Evolutionary conservation across 1,140 invertebrate species (phyloP).

Genomic region (Mylabris phalerata): DNA sequence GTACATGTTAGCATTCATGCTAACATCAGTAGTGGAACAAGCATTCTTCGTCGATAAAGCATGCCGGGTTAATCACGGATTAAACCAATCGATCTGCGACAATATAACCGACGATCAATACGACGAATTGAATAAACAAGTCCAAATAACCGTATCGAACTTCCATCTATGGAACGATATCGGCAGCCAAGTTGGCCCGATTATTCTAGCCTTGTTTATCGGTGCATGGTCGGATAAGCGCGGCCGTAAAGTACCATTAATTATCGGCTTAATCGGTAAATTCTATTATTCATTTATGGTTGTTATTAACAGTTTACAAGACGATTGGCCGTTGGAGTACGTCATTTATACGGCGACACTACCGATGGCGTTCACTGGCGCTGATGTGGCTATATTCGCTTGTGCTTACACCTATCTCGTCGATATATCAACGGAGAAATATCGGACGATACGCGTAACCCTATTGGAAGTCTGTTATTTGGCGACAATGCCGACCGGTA

Average conservation of each 20-base stretch:
- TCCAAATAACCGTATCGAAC: slow-evolving; percentile 60
- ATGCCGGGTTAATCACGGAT: slow-evolving; percentile 61
- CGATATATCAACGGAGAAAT: slow-evolving; percentile 55
- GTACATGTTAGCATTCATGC: slow-evolving; percentile 75
- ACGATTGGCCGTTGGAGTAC: slow-evolving; percentile 64
- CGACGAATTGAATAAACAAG: slow-evolving; percentile 50
- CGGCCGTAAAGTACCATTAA: slow-evolving; percentile 59
- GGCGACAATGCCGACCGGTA: slow-evolving; percentile 65
- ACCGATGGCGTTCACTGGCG: slow-evolving; percentile 63
- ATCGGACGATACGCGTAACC: slow-evolving; percentile 63
- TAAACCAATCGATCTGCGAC: slow-evolving; percentile 55
- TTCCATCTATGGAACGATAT: slow-evolving; percentile 71
- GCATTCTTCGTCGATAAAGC: slow-evolving; percentile 66
- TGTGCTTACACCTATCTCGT: slow-evolving; percentile 66
- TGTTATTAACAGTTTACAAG: slow-evolving; percentile 56
- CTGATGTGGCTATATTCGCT: slow-evolving; percentile 68
- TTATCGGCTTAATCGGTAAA: slow-evolving; percentile 64
- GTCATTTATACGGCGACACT: slow-evolving; percentile 65
- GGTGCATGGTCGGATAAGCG: slow-evolving; percentile 69
- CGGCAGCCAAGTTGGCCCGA: slow-evolving; percentile 59
- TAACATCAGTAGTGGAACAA: slow-evolving; percentile 69
- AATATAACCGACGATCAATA: slow-evolving; percentile 50
- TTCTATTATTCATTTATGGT: slow-evolving; percentile 66
- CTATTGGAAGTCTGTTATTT: slow-evolving; percentile 67
- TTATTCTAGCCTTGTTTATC: slow-evolving; percentile 66